These are phyloP conservation scores for Melinaea marsaeus DNA, from an alignment of 2,888 invertebrate species.

Conservation along the genomic window DNA sequence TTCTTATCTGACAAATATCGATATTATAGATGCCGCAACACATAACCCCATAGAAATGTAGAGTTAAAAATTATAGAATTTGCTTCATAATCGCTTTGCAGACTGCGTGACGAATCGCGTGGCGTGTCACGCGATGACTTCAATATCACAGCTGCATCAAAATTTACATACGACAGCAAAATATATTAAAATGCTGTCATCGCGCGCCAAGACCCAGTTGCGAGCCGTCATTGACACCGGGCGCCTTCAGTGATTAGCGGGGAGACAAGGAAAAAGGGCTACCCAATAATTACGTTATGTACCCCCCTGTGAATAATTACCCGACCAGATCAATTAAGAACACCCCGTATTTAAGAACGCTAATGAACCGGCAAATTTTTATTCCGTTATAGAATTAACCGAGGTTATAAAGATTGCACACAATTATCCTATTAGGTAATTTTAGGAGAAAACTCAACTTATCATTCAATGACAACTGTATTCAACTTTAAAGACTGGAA, in stretches of 20 bases:
- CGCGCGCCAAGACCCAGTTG: slow-evolving; percentile 68
- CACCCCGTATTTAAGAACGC: slow-evolving; percentile 64
- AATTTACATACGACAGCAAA: slow-evolving; percentile 73
- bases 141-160: slow-evolving; percentile 52
- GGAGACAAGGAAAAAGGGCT: slow-evolving; percentile 75
- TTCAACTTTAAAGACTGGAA: no score
- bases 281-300: slow-evolving; percentile 67
- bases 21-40: no score
- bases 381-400: slow-evolving; percentile 32
- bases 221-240: slow-evolving; percentile 72
- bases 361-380: slow-evolving; percentile 71
- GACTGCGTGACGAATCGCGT: slow-evolving; percentile 35
- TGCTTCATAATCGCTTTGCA: slow-evolving; percentile 11
- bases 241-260: slow-evolving; percentile 65
- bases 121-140: slow-evolving; percentile 32
- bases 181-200: slow-evolving; percentile 77
- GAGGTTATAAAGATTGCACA: slow-evolving; percentile 11
- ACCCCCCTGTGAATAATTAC: slow-evolving; percentile 75
- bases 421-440: not conserved
- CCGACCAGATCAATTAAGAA: slow-evolving; percentile 70
- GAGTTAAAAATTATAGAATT: not conserved
- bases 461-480: no score
- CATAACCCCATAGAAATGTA: no score
- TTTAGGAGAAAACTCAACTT: not conserved
- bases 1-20: no score